Evolutionary conservation across 2,888 invertebrate genomes (phyloP), one percentile per base, ranked within the genome.

Genomic region (Rhodophaea formosa): DNA sequence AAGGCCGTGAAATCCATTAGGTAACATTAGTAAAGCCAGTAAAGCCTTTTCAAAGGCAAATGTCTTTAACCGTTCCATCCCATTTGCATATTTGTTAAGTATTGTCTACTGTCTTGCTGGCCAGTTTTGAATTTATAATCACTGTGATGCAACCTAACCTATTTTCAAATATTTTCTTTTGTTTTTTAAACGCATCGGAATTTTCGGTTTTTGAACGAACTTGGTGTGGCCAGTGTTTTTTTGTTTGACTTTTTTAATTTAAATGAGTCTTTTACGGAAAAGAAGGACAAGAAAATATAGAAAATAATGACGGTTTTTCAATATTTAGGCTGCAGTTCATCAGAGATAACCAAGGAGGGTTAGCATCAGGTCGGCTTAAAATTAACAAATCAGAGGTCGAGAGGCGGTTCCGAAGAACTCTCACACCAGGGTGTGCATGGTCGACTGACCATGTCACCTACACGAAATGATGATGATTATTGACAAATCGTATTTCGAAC

Each of bases 121-220:
- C 45, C 54, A 45, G 51, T 35, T 30, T 55, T 55, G 54, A 55
- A 55, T 55, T 45, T 55, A 46, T 55, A 55, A 55, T 56, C 58
- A 63, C 51, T 57, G 51, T 65, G 59, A 61, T 65, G 64, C 64
- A 65, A 65, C 59, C 51, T 47, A 57, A 58, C 64, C 61, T 58
- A 58, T 57, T 63, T 61, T 43, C 46, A 49, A 56, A 55, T 30
- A 45, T 55, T 46, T 32, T 45, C 45, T 55, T 55, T 55, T 55
- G 54, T 55, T 55, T 55, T 54, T 46, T 55, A 32, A 45, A 45
- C 29, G 30, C 45, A 45, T 32, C n/a, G 44, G 54, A 45, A 55
- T 55, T 55, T 55, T 45, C 8, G 32, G 46, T 49, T 52, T 47
- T 49, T 54, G 29, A 53, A 56, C 42, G 42, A 51, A 12, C 45